Evolutionary conservation across 2,113 vertebrate species (phyloP).

Genomic region (Bostrychus sinensis): DNA sequence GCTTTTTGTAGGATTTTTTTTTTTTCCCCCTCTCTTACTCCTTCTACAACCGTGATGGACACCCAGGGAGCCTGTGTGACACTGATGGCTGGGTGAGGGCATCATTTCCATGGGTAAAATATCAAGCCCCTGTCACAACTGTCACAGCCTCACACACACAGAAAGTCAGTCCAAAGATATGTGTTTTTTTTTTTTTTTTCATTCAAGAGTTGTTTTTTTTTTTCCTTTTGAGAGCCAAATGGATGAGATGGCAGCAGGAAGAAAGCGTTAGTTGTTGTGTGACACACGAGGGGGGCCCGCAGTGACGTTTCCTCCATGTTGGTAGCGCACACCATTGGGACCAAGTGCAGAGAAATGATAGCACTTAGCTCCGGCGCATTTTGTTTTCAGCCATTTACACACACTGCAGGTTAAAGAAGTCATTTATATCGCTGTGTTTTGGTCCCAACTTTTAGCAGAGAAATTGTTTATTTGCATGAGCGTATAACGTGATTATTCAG

Average conservation of each 20-base stretch:
- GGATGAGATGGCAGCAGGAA: conserved; percentile 27
- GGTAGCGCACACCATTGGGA: conserved; percentile 38
- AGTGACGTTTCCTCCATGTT: conserved; percentile 47
- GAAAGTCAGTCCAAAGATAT: conserved; percentile 31
- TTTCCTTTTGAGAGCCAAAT: conserved; percentile 52
- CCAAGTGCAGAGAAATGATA: conserved; percentile 42
- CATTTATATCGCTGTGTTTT: conserved; percentile 30
- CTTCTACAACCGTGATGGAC: conserved; percentile 61
- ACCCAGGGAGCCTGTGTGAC: conserved; percentile 63
- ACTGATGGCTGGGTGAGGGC: conserved; percentile 72
- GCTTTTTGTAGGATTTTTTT: conserved; percentile 33
- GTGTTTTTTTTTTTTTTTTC: conserved; percentile 12
- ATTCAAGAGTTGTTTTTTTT: conserved; percentile 39
- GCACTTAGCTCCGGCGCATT: conserved; percentile 56
- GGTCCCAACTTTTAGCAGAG: conserved; percentile 4
- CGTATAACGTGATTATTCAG: conserved; percentile 8
- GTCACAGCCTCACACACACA: conserved; percentile 45
- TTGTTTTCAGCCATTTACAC: conserved; percentile 47
- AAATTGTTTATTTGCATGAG: conserved; percentile 9
- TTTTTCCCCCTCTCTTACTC: conserved; percentile 44
- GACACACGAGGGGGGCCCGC: conserved; percentile 37
- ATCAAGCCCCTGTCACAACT: conserved; percentile 69
- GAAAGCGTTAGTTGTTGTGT: conserved; percentile 39
- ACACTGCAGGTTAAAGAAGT: conserved; percentile 50
- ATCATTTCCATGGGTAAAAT: conserved; percentile 76